These are phyloP conservation scores for Heteropelma amictum DNA, from an alignment of 2,888 invertebrate species.

Conservation along the genomic window DNA sequence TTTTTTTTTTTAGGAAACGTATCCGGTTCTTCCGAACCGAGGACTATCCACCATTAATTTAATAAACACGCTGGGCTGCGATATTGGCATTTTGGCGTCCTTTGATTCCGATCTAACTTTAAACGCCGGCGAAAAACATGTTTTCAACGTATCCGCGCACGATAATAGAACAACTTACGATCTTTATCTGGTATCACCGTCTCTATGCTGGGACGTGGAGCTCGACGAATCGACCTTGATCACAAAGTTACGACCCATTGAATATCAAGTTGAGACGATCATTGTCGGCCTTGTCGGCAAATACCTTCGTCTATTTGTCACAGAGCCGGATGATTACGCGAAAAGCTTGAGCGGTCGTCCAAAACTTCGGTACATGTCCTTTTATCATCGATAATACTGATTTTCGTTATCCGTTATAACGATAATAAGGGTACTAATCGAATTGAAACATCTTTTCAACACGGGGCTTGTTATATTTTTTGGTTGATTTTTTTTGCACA, in stretches of 20 bases:
- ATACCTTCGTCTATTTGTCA: constrained; percentile 79
- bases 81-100: constrained; percentile 73
- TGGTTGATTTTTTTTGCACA: too few species aligned
- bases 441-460: too few species aligned
- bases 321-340: constrained; percentile 81
- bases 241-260: constrained; percentile 66
- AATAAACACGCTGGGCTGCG: constrained; percentile 83
- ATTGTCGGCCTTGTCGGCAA: constrained; percentile 74
- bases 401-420: too few species aligned
- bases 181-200: constrained; percentile 71
- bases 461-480: too few species aligned
- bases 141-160: constrained; percentile 72
- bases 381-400: background rate
- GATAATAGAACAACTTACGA: constrained; percentile 70
- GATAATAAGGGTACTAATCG: too few species aligned
- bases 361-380: constrained; percentile 80
- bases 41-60: constrained; percentile 80
- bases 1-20: constrained; percentile 70
- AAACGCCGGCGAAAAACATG: constrained; percentile 67
- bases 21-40: constrained; percentile 75
- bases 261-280: constrained; percentile 77
- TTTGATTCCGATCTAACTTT: constrained; percentile 60
- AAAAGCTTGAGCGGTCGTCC: constrained; percentile 83
- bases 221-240: constrained; percentile 66
- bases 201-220: constrained; percentile 70